Conservation (phyloP, 2,888 invertebrate species). For the Perizoma affinitatum region DNA sequence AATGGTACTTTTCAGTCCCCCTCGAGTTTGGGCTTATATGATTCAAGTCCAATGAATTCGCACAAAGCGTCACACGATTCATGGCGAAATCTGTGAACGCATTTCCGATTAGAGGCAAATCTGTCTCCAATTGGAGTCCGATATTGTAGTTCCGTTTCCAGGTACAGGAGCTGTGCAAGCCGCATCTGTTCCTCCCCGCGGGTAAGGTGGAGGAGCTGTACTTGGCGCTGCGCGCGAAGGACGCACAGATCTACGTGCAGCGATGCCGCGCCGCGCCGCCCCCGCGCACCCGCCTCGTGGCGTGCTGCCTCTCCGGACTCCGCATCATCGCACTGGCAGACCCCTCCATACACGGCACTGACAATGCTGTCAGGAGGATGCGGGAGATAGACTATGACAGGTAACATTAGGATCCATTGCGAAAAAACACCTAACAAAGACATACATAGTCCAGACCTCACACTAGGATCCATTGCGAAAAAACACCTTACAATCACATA, state of each 20-base stretch:
- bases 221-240: conserved; percentile 93
- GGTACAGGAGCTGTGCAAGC: conserved; percentile 89
- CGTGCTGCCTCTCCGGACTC: conserved; percentile 92
- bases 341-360: conserved; percentile 91
- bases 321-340: conserved; percentile 93
- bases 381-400: conserved; percentile 94
- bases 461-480: too few relatives aligned
- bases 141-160: conserved; percentile 29
- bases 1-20: too few relatives aligned
- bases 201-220: conserved; percentile 95
- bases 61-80: too few relatives aligned
- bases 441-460: too few relatives aligned
- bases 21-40: too few relatives aligned
- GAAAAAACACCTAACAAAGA: too few relatives aligned
- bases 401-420: too few relatives aligned
- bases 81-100: too few relatives aligned
- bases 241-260: conserved; percentile 98
- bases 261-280: conserved; percentile 85
- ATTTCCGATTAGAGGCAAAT: too few relatives aligned
- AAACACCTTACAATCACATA: too few relatives aligned
- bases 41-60: too few relatives aligned
- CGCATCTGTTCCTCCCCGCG: conserved; percentile 92
- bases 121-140: neutral
- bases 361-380: conserved; percentile 89
- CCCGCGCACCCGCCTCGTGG: conserved; percentile 88